Conservation (phyloP, 1,140 invertebrate genomes). For the Drosophila quadrilineata region DNA sequence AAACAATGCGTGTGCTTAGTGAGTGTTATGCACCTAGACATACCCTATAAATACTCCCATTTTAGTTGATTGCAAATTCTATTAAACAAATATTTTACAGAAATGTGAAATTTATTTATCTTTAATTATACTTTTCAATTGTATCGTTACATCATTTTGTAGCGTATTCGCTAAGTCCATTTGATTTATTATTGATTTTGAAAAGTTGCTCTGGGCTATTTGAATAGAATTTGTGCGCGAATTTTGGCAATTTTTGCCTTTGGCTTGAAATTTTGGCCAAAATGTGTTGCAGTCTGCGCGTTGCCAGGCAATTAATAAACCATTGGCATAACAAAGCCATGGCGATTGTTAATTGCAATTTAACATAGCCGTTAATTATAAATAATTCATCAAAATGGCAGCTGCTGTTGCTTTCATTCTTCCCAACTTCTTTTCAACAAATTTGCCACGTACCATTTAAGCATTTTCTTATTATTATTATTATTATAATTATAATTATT, state of each 20-base stretch:
- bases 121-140: no score
- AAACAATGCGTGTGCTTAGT: neutral
- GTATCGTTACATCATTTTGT: no score
- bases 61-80: no score
- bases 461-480: neutral
- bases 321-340: conserved; percentile 24
- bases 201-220: no score
- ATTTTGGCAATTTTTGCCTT: conserved; percentile 37
- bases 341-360: conserved; percentile 33
- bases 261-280: conserved; percentile 32
- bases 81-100: no score
- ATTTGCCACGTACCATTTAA: neutral
- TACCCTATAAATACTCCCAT: no score
- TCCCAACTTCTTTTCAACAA: no score
- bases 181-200: no score
- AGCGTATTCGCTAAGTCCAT: no score
- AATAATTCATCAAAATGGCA: conserved; percentile 55
- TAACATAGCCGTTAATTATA: conserved; percentile 55
- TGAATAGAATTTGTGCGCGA: no score
- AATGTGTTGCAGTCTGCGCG: conserved; percentile 26
- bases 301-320: conserved; percentile 42
- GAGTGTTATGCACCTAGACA: neutral
- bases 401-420: conserved; percentile 6
- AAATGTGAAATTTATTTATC: neutral
- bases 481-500: conserved; percentile 6